These are phyloP conservation scores for Theristicus caerulescens DNA, from an alignment of 2,113 vertebrate species.

Conservation along the genomic window DNA sequence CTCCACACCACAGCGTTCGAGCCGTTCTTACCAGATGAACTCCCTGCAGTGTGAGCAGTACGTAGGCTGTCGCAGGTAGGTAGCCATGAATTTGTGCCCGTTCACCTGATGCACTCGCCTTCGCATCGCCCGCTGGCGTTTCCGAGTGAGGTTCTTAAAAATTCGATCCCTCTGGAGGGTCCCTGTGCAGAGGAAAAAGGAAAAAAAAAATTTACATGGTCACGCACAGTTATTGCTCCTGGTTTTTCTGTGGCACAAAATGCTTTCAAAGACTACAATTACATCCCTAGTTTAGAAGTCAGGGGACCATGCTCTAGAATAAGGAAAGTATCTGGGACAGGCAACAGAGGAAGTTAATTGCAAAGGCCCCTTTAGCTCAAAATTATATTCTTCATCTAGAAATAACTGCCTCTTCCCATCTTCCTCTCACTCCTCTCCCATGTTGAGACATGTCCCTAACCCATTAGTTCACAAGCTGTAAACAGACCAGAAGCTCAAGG, in stretches of 20 bases:
- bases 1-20: rapidly evolving
- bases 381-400: not conserved
- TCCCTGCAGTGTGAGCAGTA: constrained; percentile 98
- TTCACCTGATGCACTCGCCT: constrained; percentile 94
- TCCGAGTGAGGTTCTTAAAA: constrained; percentile 88
- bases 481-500: not conserved
- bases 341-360: not conserved
- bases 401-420: not conserved
- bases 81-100: constrained; percentile 99
- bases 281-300: not conserved
- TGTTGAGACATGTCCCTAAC: not conserved
- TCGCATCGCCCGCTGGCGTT: constrained; percentile 89
- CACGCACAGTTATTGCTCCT: not conserved
- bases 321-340: not conserved
- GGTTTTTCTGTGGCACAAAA: not conserved
- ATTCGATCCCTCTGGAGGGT: constrained; percentile 77
- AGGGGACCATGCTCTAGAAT: not conserved
- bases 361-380: not conserved
- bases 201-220: too few relatives aligned
- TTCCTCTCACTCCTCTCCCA: not conserved
- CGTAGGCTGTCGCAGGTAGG: constrained; percentile 92
- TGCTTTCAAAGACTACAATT: not conserved
- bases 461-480: not conserved
- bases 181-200: constrained; percentile 4
- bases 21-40: constrained; percentile 90